These are phyloP conservation scores for Anthonomus grandis DNA, from an alignment of 1,140 invertebrate genomes.

Conservation along the genomic window DNA sequence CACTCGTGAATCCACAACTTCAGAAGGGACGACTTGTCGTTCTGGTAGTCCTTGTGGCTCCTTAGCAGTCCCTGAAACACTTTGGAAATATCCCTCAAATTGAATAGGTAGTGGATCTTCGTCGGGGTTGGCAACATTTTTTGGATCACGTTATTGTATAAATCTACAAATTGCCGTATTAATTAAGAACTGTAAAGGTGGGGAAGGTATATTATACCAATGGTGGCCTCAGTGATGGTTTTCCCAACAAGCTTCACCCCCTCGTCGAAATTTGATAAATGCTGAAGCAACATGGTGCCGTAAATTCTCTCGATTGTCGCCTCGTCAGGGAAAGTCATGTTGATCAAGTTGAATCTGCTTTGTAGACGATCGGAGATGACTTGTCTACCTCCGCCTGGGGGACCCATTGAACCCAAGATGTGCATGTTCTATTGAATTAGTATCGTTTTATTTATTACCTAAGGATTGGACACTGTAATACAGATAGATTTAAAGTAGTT, in stretches of 20 bases:
- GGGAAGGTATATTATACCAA: slow-evolving; percentile 54
- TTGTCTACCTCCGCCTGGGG: slow-evolving; percentile 76
- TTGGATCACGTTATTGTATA: slow-evolving; percentile 66
- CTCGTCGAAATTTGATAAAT: slow-evolving; percentile 70
- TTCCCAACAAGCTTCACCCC: slow-evolving; percentile 69
- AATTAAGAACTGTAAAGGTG: neutral
- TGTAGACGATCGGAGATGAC: slow-evolving; percentile 70
- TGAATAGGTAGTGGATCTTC: slow-evolving; percentile 88
- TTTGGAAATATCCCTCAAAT: slow-evolving; percentile 81
- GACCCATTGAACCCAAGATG: slow-evolving; percentile 73
- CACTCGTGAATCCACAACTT: slow-evolving; percentile 82
- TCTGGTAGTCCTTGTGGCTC: slow-evolving; percentile 70
- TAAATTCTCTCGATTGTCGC: slow-evolving; percentile 76
- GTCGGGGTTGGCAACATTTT: slow-evolving; percentile 80
- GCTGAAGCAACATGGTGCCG: slow-evolving; percentile 77
- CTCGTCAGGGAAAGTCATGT: slow-evolving; percentile 76
- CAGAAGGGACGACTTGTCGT: slow-evolving; percentile 65
- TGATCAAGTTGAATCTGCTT: slow-evolving; percentile 76
- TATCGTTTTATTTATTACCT: no score
- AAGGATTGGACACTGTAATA: no score
- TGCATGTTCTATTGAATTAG: slow-evolving; percentile 62
- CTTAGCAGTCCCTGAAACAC: slow-evolving; percentile 70
- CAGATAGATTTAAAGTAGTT: no score
- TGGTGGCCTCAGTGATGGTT: slow-evolving; percentile 62
- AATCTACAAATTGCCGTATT: slow-evolving; percentile 52